Conservation (phyloP, 2,797 vertebrate genomes). For the Distichodus sexfasciatus region DNA sequence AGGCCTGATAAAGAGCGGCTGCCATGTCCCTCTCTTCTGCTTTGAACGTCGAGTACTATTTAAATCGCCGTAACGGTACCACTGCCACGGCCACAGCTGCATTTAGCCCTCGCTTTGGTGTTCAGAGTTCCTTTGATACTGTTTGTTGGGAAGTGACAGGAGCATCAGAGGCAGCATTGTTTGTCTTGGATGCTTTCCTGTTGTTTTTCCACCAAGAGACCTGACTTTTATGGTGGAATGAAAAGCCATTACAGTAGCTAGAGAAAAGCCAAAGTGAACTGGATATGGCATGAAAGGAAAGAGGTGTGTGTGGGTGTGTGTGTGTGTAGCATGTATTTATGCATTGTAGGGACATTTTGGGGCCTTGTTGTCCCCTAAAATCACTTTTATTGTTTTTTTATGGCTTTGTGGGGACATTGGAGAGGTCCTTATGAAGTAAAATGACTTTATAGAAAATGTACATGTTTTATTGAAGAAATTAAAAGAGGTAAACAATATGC, state of each 20-base stretch:
- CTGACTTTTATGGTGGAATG: conserved; percentile 9
- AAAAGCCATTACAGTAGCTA: conserved; percentile 17
- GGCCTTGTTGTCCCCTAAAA: too few species aligned
- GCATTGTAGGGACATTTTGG: too few species aligned
- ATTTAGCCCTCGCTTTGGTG: conserved; percentile 16
- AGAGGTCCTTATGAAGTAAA: too few species aligned
- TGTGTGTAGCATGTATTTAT: too few species aligned
- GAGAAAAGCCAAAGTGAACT: conserved; percentile 26
- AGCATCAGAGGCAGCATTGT: conserved; percentile 6
- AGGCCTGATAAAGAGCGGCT: conserved; percentile 38
- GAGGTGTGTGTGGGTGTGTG: too few species aligned
- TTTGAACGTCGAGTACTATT: too few species aligned
- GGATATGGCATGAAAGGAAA: conserved; percentile 36
- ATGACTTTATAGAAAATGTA: too few species aligned
- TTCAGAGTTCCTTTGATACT: conserved; percentile 16
- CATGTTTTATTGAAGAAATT: too few species aligned
- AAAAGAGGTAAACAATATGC: too few species aligned
- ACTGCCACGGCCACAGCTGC: conserved; percentile 22
- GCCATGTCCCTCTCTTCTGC: conserved; percentile 1
- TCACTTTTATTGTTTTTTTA: too few species aligned
- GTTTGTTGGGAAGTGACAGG: conserved; percentile 12
- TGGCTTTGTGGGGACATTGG: too few species aligned
- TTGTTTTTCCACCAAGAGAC: conserved; percentile 20
- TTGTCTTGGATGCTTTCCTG: background rate
- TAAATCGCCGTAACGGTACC: conserved; percentile 17